Evolutionary conservation across 2,113 vertebrate genomes (phyloP).

Genomic region (Psittacula cyanocephala): DNA sequence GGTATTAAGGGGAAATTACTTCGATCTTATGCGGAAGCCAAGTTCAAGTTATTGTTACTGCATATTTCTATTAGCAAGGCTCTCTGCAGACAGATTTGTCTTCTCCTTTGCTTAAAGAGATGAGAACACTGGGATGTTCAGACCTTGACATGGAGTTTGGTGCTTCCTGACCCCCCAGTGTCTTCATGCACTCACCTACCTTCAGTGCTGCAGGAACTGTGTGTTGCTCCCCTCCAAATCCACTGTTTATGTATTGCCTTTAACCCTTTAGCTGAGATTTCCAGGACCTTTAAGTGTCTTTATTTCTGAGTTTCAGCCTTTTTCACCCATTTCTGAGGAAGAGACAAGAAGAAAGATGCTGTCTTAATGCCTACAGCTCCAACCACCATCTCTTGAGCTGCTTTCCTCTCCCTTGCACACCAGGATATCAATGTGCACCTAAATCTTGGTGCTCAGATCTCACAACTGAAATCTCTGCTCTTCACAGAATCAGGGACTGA

Average conservation of each 20-base stretch:
- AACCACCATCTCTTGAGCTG: fast-evolving
- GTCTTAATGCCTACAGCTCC: not conserved
- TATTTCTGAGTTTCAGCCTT: not conserved
- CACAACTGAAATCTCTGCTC: not conserved
- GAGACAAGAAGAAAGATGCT: not conserved
- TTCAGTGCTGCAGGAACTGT: not conserved
- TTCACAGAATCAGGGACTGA: not conserved
- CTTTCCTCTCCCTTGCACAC: not conserved
- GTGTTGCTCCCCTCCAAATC: not conserved
- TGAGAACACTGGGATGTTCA: not conserved
- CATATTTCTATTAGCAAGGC: not conserved
- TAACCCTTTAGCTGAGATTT: not conserved
- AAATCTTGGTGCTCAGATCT: not conserved
- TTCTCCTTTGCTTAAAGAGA: not conserved
- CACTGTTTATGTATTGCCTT: not conserved
- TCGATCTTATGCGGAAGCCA: not conserved
- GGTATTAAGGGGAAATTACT: not conserved
- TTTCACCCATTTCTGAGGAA: not conserved
- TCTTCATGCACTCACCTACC: not conserved
- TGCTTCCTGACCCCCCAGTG: not conserved
- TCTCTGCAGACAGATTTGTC: not conserved
- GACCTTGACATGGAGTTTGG: not conserved
- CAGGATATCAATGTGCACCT: not conserved
- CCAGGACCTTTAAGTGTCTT: not conserved
- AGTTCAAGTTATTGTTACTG: not conserved